Evolutionary conservation across 30 jellyfish, hydroid and myxozoan species (phyloP), one percentile per base, ranked within the genome.

Genomic region (Chironex yamaguchii): DNA sequence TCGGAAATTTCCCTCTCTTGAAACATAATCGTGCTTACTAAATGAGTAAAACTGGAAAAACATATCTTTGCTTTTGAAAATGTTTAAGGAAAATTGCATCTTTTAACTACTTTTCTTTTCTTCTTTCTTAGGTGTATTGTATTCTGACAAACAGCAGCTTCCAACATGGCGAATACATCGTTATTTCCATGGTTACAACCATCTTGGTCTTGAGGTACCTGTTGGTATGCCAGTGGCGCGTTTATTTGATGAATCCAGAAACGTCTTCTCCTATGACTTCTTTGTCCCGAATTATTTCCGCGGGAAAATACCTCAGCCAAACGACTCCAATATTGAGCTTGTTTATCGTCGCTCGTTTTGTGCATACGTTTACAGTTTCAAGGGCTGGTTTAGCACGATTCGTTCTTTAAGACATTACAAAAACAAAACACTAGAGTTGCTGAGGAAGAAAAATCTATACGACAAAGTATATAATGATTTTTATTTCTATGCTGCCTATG

Each of bases 111-210:
- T n/a, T 42, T 42, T 42, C 17, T 42, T 42, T 6, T 6, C 17
- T 42, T 6, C 58, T 17, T 42, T 42, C 58, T 6, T 69, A 82
- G 92, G 92, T 22, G 74, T 68, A 26, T 84, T 85, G 27, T 85
- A 49, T 31, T 81, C 52, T 1, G 52, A 33, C 3, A 32, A 53
- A 1, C 95, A 85, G 71, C 28, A 73, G 42, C 71, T 85, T 3
- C 95, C 95, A 26, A 28, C 30, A 1, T 85, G 95, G 95, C 71
- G 74, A 62, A 84, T 85, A 21, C 49, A 34, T 1, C 88, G 74
- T 62, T 85, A 51, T 66, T 23, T 85, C 58, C 52, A 63, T 12
- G 95, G 95, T 4, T 68, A 72, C 89, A 85, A 85, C 78, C 65
- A 81, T 28, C 73, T 68, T 36, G 28, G 49, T 0, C 17, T 28